Conservation (phyloP, 2,797 vertebrate genomes). For the Coranthus polyacanthus region DNA sequence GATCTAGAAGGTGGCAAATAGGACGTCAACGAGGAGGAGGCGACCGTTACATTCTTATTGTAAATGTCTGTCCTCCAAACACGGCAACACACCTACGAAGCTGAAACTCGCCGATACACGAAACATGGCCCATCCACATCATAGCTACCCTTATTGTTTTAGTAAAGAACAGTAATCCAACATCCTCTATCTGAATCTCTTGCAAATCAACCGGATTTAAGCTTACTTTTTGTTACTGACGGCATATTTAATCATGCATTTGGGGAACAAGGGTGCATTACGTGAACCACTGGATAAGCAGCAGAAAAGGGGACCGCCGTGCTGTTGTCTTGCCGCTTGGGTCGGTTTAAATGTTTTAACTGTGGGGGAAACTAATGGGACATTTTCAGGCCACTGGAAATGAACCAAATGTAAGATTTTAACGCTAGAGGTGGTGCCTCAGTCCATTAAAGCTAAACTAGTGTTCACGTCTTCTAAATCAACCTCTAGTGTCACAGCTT, state of each 20-base stretch:
- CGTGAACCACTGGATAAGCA: no score
- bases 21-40: no score
- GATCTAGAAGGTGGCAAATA: no score
- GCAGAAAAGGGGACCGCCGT: no score
- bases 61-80: neutral
- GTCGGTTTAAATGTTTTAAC: no score
- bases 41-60: no score
- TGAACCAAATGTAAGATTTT: conserved; percentile 6
- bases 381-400: neutral
- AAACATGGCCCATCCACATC: neutral
- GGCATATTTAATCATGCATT: no score
- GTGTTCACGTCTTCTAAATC: conserved; percentile 24
- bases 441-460: conserved; percentile 26
- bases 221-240: no score
- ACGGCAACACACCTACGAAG: neutral
- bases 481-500: conserved; percentile 64
- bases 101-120: neutral
- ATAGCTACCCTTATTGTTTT: neutral
- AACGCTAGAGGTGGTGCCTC: conserved; percentile 4
- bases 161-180: neutral
- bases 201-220: no score
- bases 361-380: neutral
- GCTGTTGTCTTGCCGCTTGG: no score
- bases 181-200: no score
- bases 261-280: no score